Conservation (phyloP, 2,888 invertebrate species). For the Drepana falcataria region DNA sequence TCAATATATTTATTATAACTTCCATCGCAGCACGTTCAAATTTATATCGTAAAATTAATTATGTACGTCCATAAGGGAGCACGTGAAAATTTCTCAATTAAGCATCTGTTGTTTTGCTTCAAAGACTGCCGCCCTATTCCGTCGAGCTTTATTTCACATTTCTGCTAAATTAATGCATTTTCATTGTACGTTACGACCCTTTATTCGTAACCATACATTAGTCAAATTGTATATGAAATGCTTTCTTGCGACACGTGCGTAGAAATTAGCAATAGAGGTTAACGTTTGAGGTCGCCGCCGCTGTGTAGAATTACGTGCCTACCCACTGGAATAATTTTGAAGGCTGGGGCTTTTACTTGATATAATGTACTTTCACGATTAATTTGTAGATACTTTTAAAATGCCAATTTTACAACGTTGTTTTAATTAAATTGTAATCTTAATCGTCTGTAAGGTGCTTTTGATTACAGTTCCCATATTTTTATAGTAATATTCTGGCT, state of each 20-base stretch:
- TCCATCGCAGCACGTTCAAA: constrained; percentile 11
- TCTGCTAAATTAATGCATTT: constrained; percentile 44
- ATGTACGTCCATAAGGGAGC: constrained; percentile 12
- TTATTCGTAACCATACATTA: constrained; percentile 31
- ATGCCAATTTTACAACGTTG: too few species aligned
- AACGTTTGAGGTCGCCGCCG: constrained; percentile 1
- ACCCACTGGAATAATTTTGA: neutral
- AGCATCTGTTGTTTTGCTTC: constrained; percentile 36
- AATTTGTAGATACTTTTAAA: too few species aligned
- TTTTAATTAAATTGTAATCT: too few species aligned
- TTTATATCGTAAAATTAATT: constrained; percentile 20
- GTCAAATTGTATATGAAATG: constrained; percentile 34
- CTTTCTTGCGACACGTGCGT: constrained; percentile 19
- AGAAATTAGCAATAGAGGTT: constrained; percentile 1
- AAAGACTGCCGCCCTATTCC: constrained; percentile 27
- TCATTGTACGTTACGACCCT: constrained; percentile 31
- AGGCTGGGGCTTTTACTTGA: neutral
- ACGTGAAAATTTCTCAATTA: constrained; percentile 29
- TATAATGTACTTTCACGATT: too few species aligned
- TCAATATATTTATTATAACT: neutral
- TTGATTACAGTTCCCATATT: too few species aligned
- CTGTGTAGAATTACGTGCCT: neutral
- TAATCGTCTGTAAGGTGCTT: too few species aligned
- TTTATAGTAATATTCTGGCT: too few species aligned
- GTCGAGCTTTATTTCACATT: constrained; percentile 31